phyloP scores from a whole-genome alignment of 2,797 vertebrate species.

The Ficedula albicollis region DNA sequence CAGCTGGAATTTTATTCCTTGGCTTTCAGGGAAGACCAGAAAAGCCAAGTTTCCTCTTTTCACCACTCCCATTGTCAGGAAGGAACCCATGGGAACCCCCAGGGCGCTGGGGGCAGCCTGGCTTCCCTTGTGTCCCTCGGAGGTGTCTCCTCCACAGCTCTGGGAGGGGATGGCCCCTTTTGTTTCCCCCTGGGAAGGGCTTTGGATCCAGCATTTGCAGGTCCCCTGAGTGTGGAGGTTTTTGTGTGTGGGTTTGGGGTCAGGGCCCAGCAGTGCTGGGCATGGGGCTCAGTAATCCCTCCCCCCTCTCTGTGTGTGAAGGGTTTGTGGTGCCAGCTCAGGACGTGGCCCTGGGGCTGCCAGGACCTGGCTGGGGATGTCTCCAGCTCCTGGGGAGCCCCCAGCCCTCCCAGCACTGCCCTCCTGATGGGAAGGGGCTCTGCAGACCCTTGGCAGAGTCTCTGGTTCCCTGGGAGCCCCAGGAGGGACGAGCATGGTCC shows the following conservation, averaged over 20 bases:
- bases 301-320: rapidly evolving
- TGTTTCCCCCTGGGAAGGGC: neutral
- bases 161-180: neutral
- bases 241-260: neutral
- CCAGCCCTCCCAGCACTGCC: neutral
- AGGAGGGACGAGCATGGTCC: rapidly evolving
- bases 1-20: neutral
- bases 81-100: rapidly evolving
- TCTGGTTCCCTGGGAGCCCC: neutral
- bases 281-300: neutral
- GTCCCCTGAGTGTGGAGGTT: neutral
- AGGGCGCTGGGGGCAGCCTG: neutral
- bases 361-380: neutral
- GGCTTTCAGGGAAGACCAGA: neutral
- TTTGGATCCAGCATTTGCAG: neutral
- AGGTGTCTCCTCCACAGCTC: neutral
- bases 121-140: neutral
- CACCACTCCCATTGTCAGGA: neutral
- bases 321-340: neutral
- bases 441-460: neutral
- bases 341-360: neutral
- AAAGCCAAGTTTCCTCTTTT: neutral
- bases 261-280: neutral
- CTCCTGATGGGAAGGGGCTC: neutral
- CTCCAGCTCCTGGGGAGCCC: neutral